Percentiles rank a stretch among this genome's conserved stretches.
phyloP scores from a whole-genome alignment of 2,888 invertebrate genomes.

The Rhagonycha lutea region DNA sequence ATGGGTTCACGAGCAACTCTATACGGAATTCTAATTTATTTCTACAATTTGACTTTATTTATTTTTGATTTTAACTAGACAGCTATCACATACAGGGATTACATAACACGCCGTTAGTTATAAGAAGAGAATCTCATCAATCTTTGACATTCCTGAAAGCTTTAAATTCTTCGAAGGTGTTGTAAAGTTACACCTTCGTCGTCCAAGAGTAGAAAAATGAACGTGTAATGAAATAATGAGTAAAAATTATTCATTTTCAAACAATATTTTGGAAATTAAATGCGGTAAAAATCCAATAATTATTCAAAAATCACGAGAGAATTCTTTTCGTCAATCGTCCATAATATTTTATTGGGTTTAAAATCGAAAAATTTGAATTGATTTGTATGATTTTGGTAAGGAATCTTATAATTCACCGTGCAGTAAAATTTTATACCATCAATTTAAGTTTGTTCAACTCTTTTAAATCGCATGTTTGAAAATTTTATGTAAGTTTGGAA shows the following conservation, averaged over 20 bases:
- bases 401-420: background rate
- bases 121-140: slow-evolving; percentile 14
- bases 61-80: slow-evolving; percentile 2
- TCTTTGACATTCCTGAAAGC: slow-evolving; percentile 13
- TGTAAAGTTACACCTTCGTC: background rate
- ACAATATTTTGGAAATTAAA: background rate
- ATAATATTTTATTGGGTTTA: no score
- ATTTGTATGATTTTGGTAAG: background rate
- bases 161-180: slow-evolving; percentile 7
- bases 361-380: background rate
- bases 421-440: background rate
- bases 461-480: slow-evolving; percentile 6
- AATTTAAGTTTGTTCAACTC: background rate
- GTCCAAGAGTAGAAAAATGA: background rate
- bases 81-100: slow-evolving; percentile 2
- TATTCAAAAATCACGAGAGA: background rate
- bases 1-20: background rate
- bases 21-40: background rate
- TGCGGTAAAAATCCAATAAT: background rate
- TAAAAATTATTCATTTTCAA: background rate
- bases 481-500: slow-evolving; percentile 7
- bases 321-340: background rate
- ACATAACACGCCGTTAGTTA: slow-evolving; percentile 18
- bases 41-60: slow-evolving; percentile 5
- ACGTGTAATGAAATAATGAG: background rate